Conservation (phyloP, 1,140 invertebrate genomes). For the Spodoptera frugiperda region DNA sequence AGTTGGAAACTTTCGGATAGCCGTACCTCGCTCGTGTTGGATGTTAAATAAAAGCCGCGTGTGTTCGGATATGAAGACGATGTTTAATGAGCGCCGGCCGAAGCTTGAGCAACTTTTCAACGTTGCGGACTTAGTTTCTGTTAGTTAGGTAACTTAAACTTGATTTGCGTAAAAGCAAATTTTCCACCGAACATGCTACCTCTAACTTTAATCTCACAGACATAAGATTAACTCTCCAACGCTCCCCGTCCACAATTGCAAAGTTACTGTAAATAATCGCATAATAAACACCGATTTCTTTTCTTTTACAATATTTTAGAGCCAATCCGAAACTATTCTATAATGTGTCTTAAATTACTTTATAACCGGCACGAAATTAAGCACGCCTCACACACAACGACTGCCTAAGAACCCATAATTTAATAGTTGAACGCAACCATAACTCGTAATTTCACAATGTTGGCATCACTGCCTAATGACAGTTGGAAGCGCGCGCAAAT, state of each 20-base stretch:
- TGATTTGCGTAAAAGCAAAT: conserved; percentile 35
- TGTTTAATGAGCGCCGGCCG: conserved; percentile 26
- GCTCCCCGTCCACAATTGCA: neutral
- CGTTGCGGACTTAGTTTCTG: conserved; percentile 31
- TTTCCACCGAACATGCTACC: neutral
- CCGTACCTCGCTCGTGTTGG: neutral
- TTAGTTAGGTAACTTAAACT: conserved; percentile 10
- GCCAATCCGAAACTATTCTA: conserved; percentile 40
- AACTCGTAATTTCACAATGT: conserved; percentile 74
- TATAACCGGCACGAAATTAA: conserved; percentile 56
- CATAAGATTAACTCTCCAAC: neutral
- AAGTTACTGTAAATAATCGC: conserved; percentile 5
- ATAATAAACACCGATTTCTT: conserved; percentile 28
- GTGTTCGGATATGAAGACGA: conserved; percentile 3
- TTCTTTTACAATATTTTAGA: conserved; percentile 38
- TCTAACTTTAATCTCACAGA: conserved; percentile 7
- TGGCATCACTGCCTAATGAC: conserved; percentile 76
- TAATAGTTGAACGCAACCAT: conserved; percentile 72
- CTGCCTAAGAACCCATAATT: conserved; percentile 67
- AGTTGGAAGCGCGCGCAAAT: conserved; percentile 71
- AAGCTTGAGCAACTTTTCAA: neutral
- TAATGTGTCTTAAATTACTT: conserved; percentile 52
- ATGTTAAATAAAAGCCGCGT: conserved; percentile 5
- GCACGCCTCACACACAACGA: conserved; percentile 47
- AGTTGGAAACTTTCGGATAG: conserved; percentile 21